A percentile compares a stretch with the other conserved stretches of the same genome.
Evolutionary conservation across 2,113 vertebrate species (phyloP).

Genomic region (Dromas ardeola): DNA sequence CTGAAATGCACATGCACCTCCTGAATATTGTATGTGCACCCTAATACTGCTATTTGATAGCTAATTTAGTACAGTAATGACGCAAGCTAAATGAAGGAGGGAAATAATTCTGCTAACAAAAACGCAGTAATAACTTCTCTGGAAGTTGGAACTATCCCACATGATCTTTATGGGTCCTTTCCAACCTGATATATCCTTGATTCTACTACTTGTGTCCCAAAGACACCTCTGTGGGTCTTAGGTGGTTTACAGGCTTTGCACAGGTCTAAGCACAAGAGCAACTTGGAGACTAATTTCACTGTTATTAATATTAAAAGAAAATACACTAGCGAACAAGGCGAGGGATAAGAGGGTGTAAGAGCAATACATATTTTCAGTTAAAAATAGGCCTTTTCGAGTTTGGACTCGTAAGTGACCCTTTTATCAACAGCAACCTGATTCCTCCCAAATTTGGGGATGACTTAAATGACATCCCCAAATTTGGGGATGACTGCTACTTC

Average conservation of each 20-base stretch:
- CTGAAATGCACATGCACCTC: background rate
- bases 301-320: background rate
- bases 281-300: background rate
- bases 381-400: background rate
- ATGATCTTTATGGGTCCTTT: background rate
- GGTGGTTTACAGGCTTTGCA: background rate
- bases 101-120: background rate
- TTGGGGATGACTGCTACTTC: background rate
- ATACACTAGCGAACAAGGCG: background rate
- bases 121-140: background rate
- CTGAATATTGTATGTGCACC: background rate
- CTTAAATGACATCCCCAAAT: background rate
- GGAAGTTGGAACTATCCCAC: background rate
- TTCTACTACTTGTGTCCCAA: background rate
- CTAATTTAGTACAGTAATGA: background rate
- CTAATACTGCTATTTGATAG: background rate
- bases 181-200: background rate
- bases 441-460: background rate
- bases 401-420: background rate
- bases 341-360: background rate
- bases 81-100: background rate
- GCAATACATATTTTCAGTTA: background rate
- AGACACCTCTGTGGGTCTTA: background rate
- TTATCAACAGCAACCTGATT: background rate
- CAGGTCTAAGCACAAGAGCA: background rate